Base-by-base conservation (phyloP, 1,140 invertebrate species). In the Drosophila gunungcola region DNA sequence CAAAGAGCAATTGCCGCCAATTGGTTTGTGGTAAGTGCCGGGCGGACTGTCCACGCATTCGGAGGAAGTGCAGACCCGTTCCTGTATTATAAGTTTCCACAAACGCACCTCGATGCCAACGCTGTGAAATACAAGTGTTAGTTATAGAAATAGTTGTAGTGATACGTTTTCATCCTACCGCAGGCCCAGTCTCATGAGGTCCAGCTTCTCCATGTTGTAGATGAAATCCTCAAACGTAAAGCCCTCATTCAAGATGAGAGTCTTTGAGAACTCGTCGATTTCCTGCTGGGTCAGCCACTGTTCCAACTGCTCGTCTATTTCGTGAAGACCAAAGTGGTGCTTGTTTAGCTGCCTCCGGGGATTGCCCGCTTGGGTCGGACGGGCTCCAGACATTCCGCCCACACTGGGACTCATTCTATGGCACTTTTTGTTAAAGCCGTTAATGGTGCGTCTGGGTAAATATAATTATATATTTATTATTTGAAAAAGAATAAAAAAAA, bases 171-270 rank as follows among this genome's bases (percentile, higher is more conserved):
- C 7, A 25, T 42, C 93, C 92, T 93, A 97, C 96, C 94, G 95
- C 46, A 98, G 93, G 45, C 95, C 94, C 46, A 98, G 84, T 85
- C 94, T 94, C 51, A 94, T 93, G 49, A 98, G 91, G 93, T 98
- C 97, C 70, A 97, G 95, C 80, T 96, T 94, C 1, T 94, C 95
- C 65, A 97, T 94, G 73, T 96, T 94, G 68, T 95, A 94, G 41
- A 97, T 92, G 29, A 98, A 92, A 92, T 98, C 97, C 54, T 96
- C 94, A 74, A 97, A 94, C 9, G 95, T 96, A 89, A 97, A 98
- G 68, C 97, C 95, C 91, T 98, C 96, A 54, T 93, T 90, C 16
- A 95, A 79, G 84, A 98, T 95, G 80, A 93, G 94, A 61, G 94
- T 93, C 48, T 95, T 94, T 21, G 95, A 94, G 34, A 82, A 85